These are phyloP conservation scores for Drosophila subsilvestris DNA, from an alignment of 2,888 invertebrate genomes.

Conservation along the genomic window DNA sequence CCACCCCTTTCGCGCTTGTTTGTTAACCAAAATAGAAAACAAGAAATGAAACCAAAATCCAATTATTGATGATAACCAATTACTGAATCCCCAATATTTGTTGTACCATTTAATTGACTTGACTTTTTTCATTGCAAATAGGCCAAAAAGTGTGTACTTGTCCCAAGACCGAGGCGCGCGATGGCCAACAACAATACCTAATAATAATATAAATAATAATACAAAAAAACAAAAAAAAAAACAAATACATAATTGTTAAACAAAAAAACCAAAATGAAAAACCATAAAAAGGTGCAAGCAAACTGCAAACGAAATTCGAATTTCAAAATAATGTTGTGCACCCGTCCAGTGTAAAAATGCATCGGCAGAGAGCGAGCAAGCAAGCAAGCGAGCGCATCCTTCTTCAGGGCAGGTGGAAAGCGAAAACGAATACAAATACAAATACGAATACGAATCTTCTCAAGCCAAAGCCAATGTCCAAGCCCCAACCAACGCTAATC, in stretches of 20 bases:
- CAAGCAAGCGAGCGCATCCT: slow-evolving; percentile 29
- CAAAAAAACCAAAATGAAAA: slow-evolving; percentile 58
- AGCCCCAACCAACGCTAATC: slow-evolving; percentile 14
- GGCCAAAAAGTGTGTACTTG: slow-evolving; percentile 85
- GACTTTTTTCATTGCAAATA: slow-evolving; percentile 85
- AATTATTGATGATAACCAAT: slow-evolving; percentile 54
- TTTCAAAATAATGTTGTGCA: slow-evolving; percentile 58
- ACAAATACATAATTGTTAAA: slow-evolving; percentile 46
- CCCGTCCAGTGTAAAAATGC: slow-evolving; percentile 48
- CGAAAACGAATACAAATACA: not conserved
- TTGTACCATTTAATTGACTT: slow-evolving; percentile 83
- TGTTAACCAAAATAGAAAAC: slow-evolving; percentile 53
- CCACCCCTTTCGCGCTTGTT: slow-evolving; percentile 61
- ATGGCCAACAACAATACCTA: slow-evolving; percentile 84
- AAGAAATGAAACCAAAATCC: slow-evolving; percentile 52
- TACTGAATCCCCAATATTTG: slow-evolving; percentile 61
- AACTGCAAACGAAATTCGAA: slow-evolving; percentile 56
- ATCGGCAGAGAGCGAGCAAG: slow-evolving; percentile 6
- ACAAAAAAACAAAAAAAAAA: slow-evolving; percentile 50
- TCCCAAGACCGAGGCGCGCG: slow-evolving; percentile 85
- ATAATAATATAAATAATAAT: slow-evolving; percentile 64
- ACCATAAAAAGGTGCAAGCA: slow-evolving; percentile 63
- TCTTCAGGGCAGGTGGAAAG: slow-evolving; percentile 9
- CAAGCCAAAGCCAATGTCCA: slow-evolving; percentile 28
- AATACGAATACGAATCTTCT: slow-evolving; percentile 10